Percentiles rank a stretch among this genome's conserved stretches.
These are phyloP conservation scores for Myotis yumanensis DNA, from an alignment of 2,113 vertebrate species.

Conservation along the genomic window DNA sequence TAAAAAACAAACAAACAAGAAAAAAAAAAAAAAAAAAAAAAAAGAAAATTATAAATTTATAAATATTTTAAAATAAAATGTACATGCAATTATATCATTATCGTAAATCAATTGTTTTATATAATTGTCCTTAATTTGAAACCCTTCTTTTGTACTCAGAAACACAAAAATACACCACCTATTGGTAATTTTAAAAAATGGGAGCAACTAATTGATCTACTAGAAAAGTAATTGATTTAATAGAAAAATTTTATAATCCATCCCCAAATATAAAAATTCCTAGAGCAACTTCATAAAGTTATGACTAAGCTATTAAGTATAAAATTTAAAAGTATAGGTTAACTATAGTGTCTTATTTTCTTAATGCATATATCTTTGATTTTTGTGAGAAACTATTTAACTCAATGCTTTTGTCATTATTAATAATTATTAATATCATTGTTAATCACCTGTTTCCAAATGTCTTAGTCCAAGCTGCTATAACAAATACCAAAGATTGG, in stretches of 20 bases:
- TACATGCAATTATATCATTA: background rate
- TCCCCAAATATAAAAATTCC: background rate
- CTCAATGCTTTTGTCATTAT: background rate
- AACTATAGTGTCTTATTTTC: background rate
- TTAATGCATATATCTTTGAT: background rate
- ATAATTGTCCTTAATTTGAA: background rate
- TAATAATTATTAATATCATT: background rate
- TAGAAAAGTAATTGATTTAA: background rate
- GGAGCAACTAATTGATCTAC: background rate
- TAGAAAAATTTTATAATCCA: background rate
- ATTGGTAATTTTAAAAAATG: background rate
- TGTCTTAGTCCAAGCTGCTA: background rate
- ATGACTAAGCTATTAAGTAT: background rate
- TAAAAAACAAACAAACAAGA: no score
- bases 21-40: no score
- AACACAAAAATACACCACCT: background rate
- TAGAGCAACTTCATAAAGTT: background rate
- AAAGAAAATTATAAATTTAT: background rate
- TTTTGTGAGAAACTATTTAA: background rate
- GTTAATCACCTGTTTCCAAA: background rate
- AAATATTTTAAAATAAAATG: conserved; percentile 35
- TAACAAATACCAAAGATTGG: background rate
- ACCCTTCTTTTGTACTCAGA: background rate
- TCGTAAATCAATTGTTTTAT: no score
- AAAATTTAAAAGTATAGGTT: background rate